Conservation (phyloP, 2,797 vertebrate genomes). For the Hipposideros larvatus region DNA sequence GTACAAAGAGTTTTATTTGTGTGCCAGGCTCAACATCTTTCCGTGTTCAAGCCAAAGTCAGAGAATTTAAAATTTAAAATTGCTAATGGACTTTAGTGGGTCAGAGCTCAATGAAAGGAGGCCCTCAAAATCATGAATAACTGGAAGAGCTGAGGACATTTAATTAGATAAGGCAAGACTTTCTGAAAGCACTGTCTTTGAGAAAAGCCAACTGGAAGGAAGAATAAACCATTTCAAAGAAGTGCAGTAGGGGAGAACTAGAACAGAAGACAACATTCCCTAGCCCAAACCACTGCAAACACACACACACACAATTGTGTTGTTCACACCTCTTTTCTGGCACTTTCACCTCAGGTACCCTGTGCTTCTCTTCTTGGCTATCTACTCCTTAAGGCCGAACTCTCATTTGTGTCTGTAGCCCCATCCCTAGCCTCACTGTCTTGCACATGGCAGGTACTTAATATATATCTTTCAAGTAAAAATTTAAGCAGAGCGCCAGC, state of each 20-base stretch:
- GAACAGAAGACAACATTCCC: not conserved
- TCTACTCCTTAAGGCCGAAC: not conserved
- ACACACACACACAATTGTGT: not conserved
- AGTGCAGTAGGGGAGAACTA: not conserved
- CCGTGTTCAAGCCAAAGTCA: not conserved
- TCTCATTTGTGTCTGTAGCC: not conserved
- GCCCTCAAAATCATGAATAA: not conserved
- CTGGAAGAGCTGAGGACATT: not conserved
- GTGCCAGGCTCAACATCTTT: not conserved
- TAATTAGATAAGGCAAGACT: not conserved
- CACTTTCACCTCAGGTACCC: not conserved
- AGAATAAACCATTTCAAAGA: not conserved
- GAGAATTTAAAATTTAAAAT: not conserved
- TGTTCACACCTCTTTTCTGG: not conserved
- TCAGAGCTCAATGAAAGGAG: not conserved
- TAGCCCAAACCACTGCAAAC: not conserved
- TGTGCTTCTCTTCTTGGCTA: not conserved
- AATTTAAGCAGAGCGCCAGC: not conserved
- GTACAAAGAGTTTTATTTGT: not conserved
- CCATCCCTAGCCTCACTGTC: not conserved
- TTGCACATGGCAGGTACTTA: not conserved
- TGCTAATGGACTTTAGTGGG: not conserved
- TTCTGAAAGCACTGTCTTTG: not conserved
- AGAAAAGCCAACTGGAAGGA: not conserved
- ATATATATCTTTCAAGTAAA: not conserved